Base-by-base conservation (phyloP, 2,888 invertebrate genomes). In the Amphiduros pacificus region DNA sequence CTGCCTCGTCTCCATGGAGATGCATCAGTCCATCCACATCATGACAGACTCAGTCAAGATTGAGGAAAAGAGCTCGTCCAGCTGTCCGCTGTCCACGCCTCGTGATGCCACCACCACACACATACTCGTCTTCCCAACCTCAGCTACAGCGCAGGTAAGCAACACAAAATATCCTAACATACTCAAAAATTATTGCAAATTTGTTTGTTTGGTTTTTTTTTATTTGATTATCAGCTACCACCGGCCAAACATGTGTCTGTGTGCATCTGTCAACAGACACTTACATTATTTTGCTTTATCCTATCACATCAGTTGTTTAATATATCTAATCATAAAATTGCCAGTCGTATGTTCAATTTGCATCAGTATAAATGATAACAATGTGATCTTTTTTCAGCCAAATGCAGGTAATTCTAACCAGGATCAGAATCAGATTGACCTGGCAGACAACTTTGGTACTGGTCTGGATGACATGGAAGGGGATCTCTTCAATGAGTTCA, bases 91-190 rank as follows among this genome's bases (percentile, higher is more conserved):
- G 75, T 92, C 93, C 73, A 98, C 98, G 64, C 98, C 98, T 5
- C 89, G 94, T 69, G 98, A 99, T 85, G 93, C 95, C 67, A 92
- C 94, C 61, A 93, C 93, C 82, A 98, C 98, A 63, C 99, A 99
- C 82, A 98, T 99, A 72, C 88, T 99, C 73, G 98, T 98, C 72
- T 98, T 99, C 85, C 98, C 98, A 55, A 98, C 96, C 44, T 96
- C 82, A 4, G 78, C 82, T 29, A 77, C 77, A 9, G 81, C 80
- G 27, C 77, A 76, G 75, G 78, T 77, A 63, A 55, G 57, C 26
- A 14, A 24, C 52, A 9, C 9, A 22, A 54, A 48, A 40, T 14
- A 40, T 40, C n/a, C n/a, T n/a, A 40, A n/a, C n/a, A n/a, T n/a
- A n/a, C n/a, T n/a, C n/a, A n/a, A n/a, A n/a, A n/a, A n/a, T n/a